Conservation (phyloP, 2,113 vertebrate genomes). For the Alaudala cheleensis region DNA sequence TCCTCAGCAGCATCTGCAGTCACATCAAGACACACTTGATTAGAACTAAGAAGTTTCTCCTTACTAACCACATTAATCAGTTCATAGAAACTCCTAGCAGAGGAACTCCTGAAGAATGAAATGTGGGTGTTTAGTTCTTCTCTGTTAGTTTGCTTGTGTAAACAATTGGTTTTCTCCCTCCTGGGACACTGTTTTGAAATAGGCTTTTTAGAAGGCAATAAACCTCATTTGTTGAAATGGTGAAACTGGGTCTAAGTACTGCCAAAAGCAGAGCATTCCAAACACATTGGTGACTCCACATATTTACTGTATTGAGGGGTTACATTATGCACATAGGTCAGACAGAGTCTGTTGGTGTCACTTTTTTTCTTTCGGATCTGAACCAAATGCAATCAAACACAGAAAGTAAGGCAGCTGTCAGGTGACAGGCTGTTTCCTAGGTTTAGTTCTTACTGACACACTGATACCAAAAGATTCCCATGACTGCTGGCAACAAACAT, state of each 20-base stretch:
- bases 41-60: background rate
- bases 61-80: background rate
- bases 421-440: background rate
- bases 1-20: background rate
- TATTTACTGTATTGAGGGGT: background rate
- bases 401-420: background rate
- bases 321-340: fast-evolving
- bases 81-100: background rate
- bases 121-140: background rate
- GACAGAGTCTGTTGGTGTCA: background rate
- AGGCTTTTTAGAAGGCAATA: background rate
- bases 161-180: constrained; percentile 42
- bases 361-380: background rate
- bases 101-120: constrained; percentile 7
- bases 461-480: background rate
- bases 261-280: background rate
- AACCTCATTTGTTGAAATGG: background rate
- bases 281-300: background rate
- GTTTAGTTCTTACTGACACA: background rate
- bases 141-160: background rate
- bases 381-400: background rate
- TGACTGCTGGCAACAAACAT: background rate
- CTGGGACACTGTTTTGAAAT: background rate
- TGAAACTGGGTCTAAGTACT: background rate
- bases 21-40: background rate